Evolutionary conservation across 2,888 invertebrate genomes (phyloP).

Genomic region (Lycocerus yunnanus): DNA sequence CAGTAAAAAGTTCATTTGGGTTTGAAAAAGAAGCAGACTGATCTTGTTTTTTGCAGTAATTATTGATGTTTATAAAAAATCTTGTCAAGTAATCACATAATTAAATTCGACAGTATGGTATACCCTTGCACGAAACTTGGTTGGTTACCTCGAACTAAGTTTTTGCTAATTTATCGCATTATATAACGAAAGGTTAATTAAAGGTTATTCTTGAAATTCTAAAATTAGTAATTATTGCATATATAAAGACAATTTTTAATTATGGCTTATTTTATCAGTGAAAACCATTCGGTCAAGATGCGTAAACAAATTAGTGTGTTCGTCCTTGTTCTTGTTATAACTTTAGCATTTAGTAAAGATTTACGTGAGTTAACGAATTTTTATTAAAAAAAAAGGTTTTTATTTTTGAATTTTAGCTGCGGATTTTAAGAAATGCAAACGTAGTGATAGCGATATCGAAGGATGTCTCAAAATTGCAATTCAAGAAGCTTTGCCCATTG

Average conservation of each 20-base stretch:
- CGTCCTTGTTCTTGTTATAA: neutral
- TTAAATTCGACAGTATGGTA: neutral
- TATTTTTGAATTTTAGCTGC: slow-evolving; percentile 2
- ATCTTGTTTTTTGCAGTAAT: neutral
- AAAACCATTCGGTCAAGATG: neutral
- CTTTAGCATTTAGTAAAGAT: neutral
- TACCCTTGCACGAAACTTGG: neutral
- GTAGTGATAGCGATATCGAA: slow-evolving; percentile 60
- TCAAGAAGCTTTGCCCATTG: slow-evolving; percentile 57
- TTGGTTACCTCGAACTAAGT: neutral
- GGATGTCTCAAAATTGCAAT: slow-evolving; percentile 63
- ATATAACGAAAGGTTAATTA: neutral
- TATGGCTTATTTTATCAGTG: neutral
- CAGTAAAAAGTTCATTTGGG: neutral
- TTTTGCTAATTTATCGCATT: neutral
- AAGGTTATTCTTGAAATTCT: neutral
- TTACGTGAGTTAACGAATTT: neutral
- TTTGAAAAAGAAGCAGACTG: neutral
- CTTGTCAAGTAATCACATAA: neutral
- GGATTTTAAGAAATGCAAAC: slow-evolving; percentile 57
- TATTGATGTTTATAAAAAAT: neutral
- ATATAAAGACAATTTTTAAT: neutral
- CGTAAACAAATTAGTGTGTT: neutral
- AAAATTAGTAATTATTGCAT: neutral
- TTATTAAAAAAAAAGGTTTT: neutral